Evolutionary conservation across 2,113 vertebrate species (phyloP), one percentile per base, ranked within the genome.

Genomic region (Cranoglanis bouderius): DNA sequence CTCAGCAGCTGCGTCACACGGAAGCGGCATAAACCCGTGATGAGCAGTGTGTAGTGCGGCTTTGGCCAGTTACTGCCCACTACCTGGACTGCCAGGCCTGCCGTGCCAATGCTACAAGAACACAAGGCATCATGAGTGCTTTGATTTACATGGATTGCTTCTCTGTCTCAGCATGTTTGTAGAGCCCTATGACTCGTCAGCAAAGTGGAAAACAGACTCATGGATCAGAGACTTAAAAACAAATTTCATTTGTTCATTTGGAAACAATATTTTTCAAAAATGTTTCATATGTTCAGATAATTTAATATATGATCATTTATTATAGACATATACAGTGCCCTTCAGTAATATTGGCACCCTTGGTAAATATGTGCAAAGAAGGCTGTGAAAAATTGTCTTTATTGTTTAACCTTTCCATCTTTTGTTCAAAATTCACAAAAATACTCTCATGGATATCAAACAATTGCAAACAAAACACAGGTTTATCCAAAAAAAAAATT

Each of bases 1-100:
- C 96, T 97, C 57, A 98, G 91, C 89, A 99, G 88, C 91, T 95
- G 93, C 2, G 95, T 89, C 72, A 99, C 96, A 75, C 97, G 97
- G 89, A 99, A 99, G 0, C 98, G 96, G 92, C 98, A 99, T 12
- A 99, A 90, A 57, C 98, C 98, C 0, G 98, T 99, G 81, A 99
- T 96, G 91, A 99, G 96, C 92, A 99, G 85, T 0, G 97, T 99
- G 72, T 98, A 99, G 93, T 99, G 98, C 0, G 98, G 98, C 91
- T 98, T 99, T 0, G 98, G 98, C 98, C 98, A 99, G 93, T 99
- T 99, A 92, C 98, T 99, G 19, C 98, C 98, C 85, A 99, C 98
- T 29, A 99, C 98, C 92, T 99, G 98, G 53, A 99, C 96, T 0
- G 97, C 97, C 84, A 99, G 92, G 0, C 97, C 98, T 0, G 98